Evolutionary conservation across 2,888 invertebrate species (phyloP).

Genomic region (Galerucella nymphaeae): DNA sequence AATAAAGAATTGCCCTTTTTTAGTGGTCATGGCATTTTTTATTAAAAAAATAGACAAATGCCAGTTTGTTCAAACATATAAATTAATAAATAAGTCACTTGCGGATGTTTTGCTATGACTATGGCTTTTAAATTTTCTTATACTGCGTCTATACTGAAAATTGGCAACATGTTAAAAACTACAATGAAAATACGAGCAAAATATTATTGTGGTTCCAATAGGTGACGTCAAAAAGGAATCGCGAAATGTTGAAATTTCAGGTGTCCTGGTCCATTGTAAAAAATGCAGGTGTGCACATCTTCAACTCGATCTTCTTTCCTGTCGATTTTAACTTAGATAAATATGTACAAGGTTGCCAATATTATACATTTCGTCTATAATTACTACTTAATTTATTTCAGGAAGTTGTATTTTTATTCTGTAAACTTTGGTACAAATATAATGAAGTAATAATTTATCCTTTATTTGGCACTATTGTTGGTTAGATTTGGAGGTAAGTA

Average conservation of each 20-base stretch:
- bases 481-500: background rate
- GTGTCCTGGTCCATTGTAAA: slow-evolving; percentile 62
- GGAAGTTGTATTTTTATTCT: too few relatives aligned
- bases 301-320: slow-evolving; percentile 35
- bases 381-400: background rate
- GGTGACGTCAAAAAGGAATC: slow-evolving; percentile 41
- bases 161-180: slow-evolving; percentile 31
- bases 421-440: too few relatives aligned
- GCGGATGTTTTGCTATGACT: too few relatives aligned
- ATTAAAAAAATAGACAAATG: too few relatives aligned
- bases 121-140: too few relatives aligned
- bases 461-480: too few relatives aligned
- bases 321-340: slow-evolving; percentile 36
- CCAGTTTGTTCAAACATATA: too few relatives aligned
- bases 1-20: too few relatives aligned
- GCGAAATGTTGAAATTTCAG: slow-evolving; percentile 62
- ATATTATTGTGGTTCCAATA: slow-evolving; percentile 42
- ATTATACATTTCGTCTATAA: background rate
- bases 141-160: background rate
- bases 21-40: too few relatives aligned
- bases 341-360: slow-evolving; percentile 24
- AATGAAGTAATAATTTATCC: too few relatives aligned
- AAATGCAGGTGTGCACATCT: slow-evolving; percentile 60
- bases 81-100: too few relatives aligned
- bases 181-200: slow-evolving; percentile 38